Evolutionary conservation across 2,113 vertebrate genomes (phyloP).

Genomic region (Fregetta grallaria): DNA sequence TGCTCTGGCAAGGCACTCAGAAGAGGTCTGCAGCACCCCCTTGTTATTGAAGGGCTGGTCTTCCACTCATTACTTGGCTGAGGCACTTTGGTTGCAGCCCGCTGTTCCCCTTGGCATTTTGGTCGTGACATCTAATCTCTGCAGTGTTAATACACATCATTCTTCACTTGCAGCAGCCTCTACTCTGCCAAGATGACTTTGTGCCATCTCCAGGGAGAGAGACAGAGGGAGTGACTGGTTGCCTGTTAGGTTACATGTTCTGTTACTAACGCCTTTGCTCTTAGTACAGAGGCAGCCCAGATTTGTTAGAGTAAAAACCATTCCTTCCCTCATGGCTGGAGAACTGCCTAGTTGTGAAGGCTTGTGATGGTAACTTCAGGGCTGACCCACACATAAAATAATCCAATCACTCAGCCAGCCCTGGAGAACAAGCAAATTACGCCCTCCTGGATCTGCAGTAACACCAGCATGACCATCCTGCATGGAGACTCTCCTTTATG

Average conservation of each 20-base stretch:
- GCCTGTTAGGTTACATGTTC: not conserved
- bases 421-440: not conserved
- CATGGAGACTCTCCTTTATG: not conserved
- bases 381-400: not conserved
- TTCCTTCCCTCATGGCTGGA: not conserved
- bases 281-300: not conserved
- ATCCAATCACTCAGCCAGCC: not conserved
- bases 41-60: not conserved
- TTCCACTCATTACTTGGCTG: not conserved
- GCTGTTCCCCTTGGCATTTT: not conserved
- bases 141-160: not conserved
- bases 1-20: not conserved
- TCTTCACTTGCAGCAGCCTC: not conserved
- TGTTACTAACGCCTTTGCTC: fast-evolving
- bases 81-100: fast-evolving
- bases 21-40: not conserved
- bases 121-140: not conserved
- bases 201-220: not conserved
- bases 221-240: not conserved
- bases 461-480: not conserved
- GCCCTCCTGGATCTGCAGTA: not conserved
- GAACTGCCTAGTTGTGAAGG: not conserved
- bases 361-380: not conserved
- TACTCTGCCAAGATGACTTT: not conserved
- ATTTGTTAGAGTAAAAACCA: not conserved